Base-by-base conservation (phyloP, 2,797 vertebrate genomes). In the Triplophysa yarkandensis region DNA sequence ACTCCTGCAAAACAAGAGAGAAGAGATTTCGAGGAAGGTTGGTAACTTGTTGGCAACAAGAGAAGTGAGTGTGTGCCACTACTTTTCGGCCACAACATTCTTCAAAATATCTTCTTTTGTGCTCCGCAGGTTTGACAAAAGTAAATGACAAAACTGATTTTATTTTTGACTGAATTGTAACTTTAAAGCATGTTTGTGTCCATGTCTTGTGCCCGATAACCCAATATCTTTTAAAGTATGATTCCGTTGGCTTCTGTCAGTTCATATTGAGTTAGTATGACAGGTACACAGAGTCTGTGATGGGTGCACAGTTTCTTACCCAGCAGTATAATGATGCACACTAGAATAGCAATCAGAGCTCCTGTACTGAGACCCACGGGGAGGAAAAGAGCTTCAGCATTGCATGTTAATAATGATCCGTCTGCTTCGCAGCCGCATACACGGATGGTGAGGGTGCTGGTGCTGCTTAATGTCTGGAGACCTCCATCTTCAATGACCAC, bases 331-430 rank as follows among this genome's bases (percentile, higher is more conserved):
- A 97, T 70, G 82, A 99, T 94, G 78, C 98, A 99, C 54, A 98
- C 86, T 14, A 99, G 91, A 80, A 99, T 99, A 83, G 98, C 97
- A 52, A 99, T 91, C 85, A 99, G 87, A 0, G 97, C 98, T 30
- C 96, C 97, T 0, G 97, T 98, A 89, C 98, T 99, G 67, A 99
- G 95, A 58, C 98, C 98, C 19, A 98, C 96, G 2, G 96, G 96
- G 41, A 98, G 91, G 80, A 98, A 98, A 84, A 98, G 92, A 82
- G 97, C 97, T 87, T 98, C 98, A 0, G 94, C 95, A 0, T 94
- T 97, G 88, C 98, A 99, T 2, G 95, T 96, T n/a, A 98, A 85
- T 83, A 98, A 89, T 10, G 92, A 92, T 0, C 97, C 96, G 13
- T 96, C 94, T 10, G 92, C 88, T 62, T 97, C 94, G 68, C 98